Evolutionary conservation across 2,113 vertebrate species (phyloP).

Genomic region (Nettapus auritus): DNA sequence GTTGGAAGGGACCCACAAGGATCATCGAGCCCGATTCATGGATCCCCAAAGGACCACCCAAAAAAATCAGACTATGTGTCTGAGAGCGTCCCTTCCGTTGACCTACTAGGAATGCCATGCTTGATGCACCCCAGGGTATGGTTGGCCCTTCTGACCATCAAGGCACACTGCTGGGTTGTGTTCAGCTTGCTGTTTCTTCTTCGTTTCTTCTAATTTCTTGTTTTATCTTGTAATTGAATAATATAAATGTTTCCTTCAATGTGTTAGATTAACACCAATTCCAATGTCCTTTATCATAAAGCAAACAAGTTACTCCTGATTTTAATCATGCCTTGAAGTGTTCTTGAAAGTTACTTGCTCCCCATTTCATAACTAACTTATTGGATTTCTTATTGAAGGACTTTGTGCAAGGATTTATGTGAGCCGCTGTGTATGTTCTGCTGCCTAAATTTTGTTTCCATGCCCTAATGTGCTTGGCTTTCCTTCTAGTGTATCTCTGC

Average conservation of each 20-base stretch:
- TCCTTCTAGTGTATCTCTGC: background rate
- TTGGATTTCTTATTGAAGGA: background rate
- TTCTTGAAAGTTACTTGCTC: background rate
- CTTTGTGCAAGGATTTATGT: background rate
- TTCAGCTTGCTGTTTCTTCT: too few relatives aligned
- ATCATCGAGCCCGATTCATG: too few relatives aligned
- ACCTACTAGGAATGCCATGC: too few relatives aligned
- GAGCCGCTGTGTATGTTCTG: background rate
- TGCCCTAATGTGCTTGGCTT: background rate
- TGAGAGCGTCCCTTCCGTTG: too few relatives aligned
- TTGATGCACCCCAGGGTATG: too few relatives aligned
- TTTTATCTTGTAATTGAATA: background rate
- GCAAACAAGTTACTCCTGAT: background rate
- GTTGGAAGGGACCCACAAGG: too few relatives aligned
- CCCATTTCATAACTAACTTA: background rate
- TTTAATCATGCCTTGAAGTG: background rate
- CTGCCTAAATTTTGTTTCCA: background rate
- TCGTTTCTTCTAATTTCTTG: background rate
- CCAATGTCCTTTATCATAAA: background rate
- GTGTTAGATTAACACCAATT: background rate
- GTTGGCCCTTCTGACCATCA: too few relatives aligned
- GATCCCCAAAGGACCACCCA: too few relatives aligned
- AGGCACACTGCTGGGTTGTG: too few relatives aligned
- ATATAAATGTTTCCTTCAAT: background rate
- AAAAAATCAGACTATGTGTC: too few relatives aligned